These are phyloP conservation scores for Phrynosoma blainvillii DNA, from an alignment of 2,113 vertebrate species.

Conservation along the genomic window DNA sequence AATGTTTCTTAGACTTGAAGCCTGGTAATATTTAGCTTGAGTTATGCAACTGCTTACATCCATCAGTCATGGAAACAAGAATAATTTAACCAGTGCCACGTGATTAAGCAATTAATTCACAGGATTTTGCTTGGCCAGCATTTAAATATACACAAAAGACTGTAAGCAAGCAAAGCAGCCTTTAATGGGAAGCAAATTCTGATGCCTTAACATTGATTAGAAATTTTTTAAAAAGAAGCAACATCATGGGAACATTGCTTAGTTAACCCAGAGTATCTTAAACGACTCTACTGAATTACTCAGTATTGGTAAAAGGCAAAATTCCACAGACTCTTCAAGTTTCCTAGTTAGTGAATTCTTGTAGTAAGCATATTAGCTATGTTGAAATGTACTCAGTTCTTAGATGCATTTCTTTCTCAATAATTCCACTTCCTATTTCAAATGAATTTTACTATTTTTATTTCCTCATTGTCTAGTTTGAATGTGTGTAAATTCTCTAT, in stretches of 20 bases:
- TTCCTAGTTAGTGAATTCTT: background rate
- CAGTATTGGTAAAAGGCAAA: background rate
- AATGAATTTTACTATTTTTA: too few species aligned
- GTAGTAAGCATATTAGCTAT: background rate
- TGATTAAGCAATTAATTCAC: slow-evolving; percentile 4
- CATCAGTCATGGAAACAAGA: background rate
- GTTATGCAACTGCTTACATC: too few species aligned
- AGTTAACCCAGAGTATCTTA: background rate
- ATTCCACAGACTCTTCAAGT: background rate
- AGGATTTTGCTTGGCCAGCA: background rate
- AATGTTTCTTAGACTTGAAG: background rate
- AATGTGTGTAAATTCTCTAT: too few species aligned
- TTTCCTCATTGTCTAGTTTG: too few species aligned
- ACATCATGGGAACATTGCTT: background rate
- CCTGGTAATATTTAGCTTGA: background rate
- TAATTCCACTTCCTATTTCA: too few species aligned
- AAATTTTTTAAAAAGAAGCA: background rate
- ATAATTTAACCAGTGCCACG: background rate
- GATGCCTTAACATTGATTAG: background rate
- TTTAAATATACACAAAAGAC: background rate
- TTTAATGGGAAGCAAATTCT: background rate
- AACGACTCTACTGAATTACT: background rate
- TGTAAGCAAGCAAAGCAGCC: background rate
- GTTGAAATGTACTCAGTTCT: background rate
- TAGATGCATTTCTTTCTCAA: background rate